These are phyloP conservation scores for Philhelius pedissequus DNA, from an alignment of 2,888 invertebrate genomes.

Conservation along the genomic window DNA sequence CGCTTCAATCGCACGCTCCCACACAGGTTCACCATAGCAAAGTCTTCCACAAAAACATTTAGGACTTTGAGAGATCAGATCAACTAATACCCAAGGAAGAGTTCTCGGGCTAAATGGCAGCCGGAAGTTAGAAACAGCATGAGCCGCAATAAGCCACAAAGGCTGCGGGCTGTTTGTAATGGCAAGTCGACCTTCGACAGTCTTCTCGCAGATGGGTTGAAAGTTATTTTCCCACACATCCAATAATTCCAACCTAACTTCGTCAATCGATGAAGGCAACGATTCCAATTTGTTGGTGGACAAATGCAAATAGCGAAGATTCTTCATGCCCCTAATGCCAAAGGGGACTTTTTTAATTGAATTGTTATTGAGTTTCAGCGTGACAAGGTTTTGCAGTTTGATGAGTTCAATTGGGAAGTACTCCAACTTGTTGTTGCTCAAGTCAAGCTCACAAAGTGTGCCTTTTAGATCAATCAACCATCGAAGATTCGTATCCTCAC, in stretches of 20 bases:
- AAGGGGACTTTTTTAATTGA: constrained; percentile 82
- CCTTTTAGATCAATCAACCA: constrained; percentile 81
- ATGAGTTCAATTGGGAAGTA: constrained; percentile 83
- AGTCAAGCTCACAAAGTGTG: constrained; percentile 82
- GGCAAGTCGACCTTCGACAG: constrained; percentile 9
- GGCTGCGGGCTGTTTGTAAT: constrained; percentile 64
- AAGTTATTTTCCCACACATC: constrained; percentile 77
- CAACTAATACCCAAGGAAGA: constrained; percentile 75
- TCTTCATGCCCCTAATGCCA: constrained; percentile 82
- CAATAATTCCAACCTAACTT: constrained; percentile 73
- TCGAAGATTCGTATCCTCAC: constrained; percentile 81
- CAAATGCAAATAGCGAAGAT: constrained; percentile 74
- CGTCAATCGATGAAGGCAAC: constrained; percentile 75
- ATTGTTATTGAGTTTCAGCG: constrained; percentile 84
- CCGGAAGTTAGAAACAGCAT: constrained; percentile 71
- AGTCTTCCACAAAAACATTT: constrained; percentile 76
- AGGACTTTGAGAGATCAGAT: constrained; percentile 75
- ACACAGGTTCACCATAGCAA: constrained; percentile 73
- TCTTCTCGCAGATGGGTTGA: constrained; percentile 62
- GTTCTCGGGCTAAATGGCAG: constrained; percentile 71
- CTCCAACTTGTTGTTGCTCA: constrained; percentile 82
- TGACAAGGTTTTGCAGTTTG: constrained; percentile 82
- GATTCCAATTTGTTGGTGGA: constrained; percentile 76
- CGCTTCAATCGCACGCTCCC: constrained; percentile 74
- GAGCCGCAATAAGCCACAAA: constrained; percentile 75